Evolutionary conservation across 2,797 vertebrate species (phyloP).

Genomic region (Pangasius djambal): DNA sequence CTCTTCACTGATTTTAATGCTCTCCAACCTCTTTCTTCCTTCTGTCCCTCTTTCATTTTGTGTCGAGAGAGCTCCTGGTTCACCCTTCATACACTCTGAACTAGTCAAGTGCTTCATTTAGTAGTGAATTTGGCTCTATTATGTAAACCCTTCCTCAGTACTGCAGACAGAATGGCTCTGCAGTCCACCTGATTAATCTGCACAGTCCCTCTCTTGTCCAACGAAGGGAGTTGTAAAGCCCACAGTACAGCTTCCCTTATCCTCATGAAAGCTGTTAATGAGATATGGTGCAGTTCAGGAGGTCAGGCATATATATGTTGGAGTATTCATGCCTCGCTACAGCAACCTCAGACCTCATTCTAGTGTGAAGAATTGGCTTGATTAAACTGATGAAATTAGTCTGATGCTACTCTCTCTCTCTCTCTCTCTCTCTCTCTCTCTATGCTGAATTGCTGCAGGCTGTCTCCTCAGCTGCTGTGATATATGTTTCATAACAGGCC

Average conservation of each 20-base stretch:
- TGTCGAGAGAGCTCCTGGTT: neutral
- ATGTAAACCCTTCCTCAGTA: constrained; percentile 51
- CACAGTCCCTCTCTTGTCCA: constrained; percentile 25
- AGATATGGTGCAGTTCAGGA: constrained; percentile 17
- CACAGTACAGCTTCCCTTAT: constrained; percentile 17
- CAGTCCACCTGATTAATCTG: constrained; percentile 57
- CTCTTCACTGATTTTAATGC: neutral
- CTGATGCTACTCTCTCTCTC: neutral
- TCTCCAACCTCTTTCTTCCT: neutral
- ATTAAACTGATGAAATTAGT: constrained; percentile 17
- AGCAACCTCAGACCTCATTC: neutral
- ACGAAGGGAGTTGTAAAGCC: constrained; percentile 19
- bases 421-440: constrained; percentile 12
- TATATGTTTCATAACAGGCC: constrained; percentile 61
- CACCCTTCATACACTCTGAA: constrained; percentile 4
- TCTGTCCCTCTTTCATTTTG: neutral
- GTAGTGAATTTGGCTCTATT: constrained; percentile 51
- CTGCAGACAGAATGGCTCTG: constrained; percentile 46
- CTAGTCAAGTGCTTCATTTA: constrained; percentile 38
- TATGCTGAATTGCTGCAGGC: constrained; percentile 39
- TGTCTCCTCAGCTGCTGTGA: constrained; percentile 57
- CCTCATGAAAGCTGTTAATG: constrained; percentile 31
- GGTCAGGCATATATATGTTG: constrained; percentile 26
- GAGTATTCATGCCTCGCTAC: constrained; percentile 9
- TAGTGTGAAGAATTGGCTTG: neutral